Percentiles rank a stretch among this genome's conserved stretches.
Conservation (phyloP, 2,797 vertebrate genomes). For the Sorex maritimensis region DNA sequence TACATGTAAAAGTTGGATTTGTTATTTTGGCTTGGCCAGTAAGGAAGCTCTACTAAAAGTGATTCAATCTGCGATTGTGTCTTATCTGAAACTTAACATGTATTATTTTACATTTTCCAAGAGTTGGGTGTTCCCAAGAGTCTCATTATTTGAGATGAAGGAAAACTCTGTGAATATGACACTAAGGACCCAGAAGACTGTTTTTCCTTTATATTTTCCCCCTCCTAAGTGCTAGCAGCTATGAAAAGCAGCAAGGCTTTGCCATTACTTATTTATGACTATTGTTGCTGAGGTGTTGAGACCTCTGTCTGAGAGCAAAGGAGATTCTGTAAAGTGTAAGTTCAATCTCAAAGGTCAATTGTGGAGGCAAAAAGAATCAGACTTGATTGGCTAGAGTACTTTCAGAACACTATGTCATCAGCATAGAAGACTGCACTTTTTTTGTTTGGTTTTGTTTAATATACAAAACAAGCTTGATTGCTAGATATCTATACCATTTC, state of each 20-base stretch:
- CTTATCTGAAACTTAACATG: conserved; percentile 46
- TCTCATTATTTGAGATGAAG: conserved; percentile 68
- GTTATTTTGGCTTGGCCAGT: conserved; percentile 6
- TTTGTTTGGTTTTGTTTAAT: conserved; percentile 60
- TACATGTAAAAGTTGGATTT: not conserved
- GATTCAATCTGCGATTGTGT: not conserved
- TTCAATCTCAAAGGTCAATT: conserved; percentile 76
- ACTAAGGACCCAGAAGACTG: conserved; percentile 36
- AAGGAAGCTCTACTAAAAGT: not conserved
- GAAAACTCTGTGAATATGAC: conserved; percentile 44
- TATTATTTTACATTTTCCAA: conserved; percentile 67
- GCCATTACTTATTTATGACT: conserved; percentile 63
- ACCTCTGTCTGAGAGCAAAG: conserved; percentile 67
- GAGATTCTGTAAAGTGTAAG: conserved; percentile 65
- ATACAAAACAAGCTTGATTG: conserved; percentile 65
- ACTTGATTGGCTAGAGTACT: conserved; percentile 68
- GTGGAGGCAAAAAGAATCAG: conserved; percentile 76
- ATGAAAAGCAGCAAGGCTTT: conserved; percentile 40
- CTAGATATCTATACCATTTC: conserved; percentile 62
- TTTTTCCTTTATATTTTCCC: not conserved
- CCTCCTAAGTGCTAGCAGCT: conserved; percentile 46
- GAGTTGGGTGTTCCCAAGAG: conserved; percentile 14
- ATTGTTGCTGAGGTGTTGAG: conserved; percentile 52
- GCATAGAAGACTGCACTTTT: not conserved
- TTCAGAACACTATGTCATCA: conserved; percentile 44